A percentile compares a stretch with the other conserved stretches of the same genome.
Evolutionary conservation across 2,797 vertebrate species (phyloP).

Genomic region (Danio aesculapii): DNA sequence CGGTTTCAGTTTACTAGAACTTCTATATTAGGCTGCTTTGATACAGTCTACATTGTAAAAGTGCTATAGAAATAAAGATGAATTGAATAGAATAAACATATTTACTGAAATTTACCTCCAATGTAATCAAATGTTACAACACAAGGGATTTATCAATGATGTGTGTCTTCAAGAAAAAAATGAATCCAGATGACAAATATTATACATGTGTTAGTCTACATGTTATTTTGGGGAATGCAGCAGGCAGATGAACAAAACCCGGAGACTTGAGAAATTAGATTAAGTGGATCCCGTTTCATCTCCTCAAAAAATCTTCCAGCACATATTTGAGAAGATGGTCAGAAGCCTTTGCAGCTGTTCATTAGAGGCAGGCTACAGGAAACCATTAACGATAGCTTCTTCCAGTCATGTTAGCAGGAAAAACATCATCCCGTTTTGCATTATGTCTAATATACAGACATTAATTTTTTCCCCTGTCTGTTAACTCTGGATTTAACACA

Average conservation of each 20-base stretch:
- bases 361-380: slow-evolving; percentile 66
- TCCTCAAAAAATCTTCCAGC: slow-evolving; percentile 70
- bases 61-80: too few relatives aligned
- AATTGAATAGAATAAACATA: not conserved
- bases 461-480: not conserved
- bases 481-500: not conserved
- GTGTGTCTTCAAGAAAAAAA: slow-evolving; percentile 53
- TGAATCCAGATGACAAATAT: slow-evolving; percentile 61
- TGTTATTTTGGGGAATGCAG: slow-evolving; percentile 62
- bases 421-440: slow-evolving; percentile 29
- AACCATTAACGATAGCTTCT: slow-evolving; percentile 72
- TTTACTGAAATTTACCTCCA: not conserved
- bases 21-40: too few relatives aligned
- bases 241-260: slow-evolving; percentile 64
- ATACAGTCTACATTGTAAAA: too few relatives aligned
- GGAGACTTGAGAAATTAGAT: slow-evolving; percentile 71
- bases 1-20: too few relatives aligned
- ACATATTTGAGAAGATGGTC: slow-evolving; percentile 71
- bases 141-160: slow-evolving; percentile 57
- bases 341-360: slow-evolving; percentile 80
- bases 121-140: slow-evolving; percentile 58
- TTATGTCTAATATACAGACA: slow-evolving; percentile 14
- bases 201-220: slow-evolving; percentile 62
- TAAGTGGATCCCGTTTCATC: slow-evolving; percentile 64
- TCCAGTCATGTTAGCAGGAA: slow-evolving; percentile 58